A percentile compares a stretch with the other conserved stretches of the same genome.
Conservation (phyloP, 2,888 invertebrate species). For the Scotopteryx bipunctaria region DNA sequence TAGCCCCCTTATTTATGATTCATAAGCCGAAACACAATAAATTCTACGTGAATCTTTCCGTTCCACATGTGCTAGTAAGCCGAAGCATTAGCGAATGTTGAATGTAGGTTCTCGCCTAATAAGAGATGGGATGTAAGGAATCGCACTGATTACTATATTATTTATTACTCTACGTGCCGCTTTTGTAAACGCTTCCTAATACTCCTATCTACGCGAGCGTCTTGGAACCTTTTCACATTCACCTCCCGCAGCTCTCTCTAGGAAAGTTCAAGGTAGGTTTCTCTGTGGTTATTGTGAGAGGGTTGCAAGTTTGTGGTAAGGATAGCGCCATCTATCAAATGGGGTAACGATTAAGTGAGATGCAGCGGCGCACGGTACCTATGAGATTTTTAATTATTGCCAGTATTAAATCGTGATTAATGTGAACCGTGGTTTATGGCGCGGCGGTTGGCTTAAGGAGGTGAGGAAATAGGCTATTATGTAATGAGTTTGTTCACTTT, state of each 20-base stretch:
- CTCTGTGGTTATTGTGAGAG: conserved; percentile 44
- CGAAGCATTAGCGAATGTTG: conserved; percentile 79
- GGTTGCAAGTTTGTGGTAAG: conserved; percentile 54
- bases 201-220: conserved; percentile 63
- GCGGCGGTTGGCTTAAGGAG: conserved; percentile 38
- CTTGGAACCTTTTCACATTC: conserved; percentile 64
- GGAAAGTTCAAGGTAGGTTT: conserved; percentile 9
- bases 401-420: conserved; percentile 67
- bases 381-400: conserved; percentile 77
- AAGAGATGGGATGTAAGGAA: conserved; percentile 82
- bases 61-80: conserved; percentile 81
- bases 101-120: conserved; percentile 81
- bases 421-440: conserved; percentile 56
- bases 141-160: conserved; percentile 83
- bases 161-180: conserved; percentile 82
- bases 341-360: conserved; percentile 75
- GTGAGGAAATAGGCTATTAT: conserved; percentile 14
- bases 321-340: conserved; percentile 70
- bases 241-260: conserved; percentile 13
- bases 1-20: conserved; percentile 82
- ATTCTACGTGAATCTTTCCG: conserved; percentile 78
- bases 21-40: conserved; percentile 82
- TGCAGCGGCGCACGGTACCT: conserved; percentile 64
- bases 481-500: conserved; percentile 1
- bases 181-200: conserved; percentile 82